Percentiles rank a stretch among this genome's conserved stretches.
Evolutionary conservation across 2,888 invertebrate genomes (phyloP).

Genomic region (Microdon myrmicae): DNA sequence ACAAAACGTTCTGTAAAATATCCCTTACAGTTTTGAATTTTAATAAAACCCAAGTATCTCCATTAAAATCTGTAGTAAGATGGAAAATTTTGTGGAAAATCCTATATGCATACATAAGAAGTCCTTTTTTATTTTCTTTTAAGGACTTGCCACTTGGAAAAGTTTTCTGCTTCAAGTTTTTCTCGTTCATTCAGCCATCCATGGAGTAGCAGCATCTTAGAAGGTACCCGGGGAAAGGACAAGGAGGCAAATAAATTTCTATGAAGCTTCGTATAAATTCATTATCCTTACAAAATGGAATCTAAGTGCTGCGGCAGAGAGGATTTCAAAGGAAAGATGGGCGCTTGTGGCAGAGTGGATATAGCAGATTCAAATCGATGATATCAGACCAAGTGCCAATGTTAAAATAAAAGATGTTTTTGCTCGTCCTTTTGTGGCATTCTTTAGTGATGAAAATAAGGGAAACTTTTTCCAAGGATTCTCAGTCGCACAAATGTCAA

Average conservation of each 20-base stretch:
- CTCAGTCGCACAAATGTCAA: slow-evolving; percentile 1
- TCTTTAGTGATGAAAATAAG: slow-evolving; percentile 19
- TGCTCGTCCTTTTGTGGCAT: slow-evolving; percentile 4
- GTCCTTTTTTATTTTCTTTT: no score
- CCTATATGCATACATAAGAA: no score
- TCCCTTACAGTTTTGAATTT: slow-evolving; percentile 48
- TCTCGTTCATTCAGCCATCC: slow-evolving; percentile 22
- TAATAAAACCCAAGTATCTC: slow-evolving; percentile 51
- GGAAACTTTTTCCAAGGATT: slow-evolving; percentile 25
- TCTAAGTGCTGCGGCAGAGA: slow-evolving; percentile 30
- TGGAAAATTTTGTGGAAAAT: slow-evolving; percentile 49
- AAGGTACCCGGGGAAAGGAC: background rate
- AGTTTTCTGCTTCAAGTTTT: slow-evolving; percentile 40
- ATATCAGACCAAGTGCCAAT: slow-evolving; percentile 44
- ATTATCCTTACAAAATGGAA: slow-evolving; percentile 49
- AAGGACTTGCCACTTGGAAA: slow-evolving; percentile 43
- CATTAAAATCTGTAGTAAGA: slow-evolving; percentile 48
- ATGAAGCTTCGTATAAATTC: slow-evolving; percentile 48
- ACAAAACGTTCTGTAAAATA: no score
- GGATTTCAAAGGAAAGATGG: slow-evolving; percentile 15
- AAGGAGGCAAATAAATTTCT: slow-evolving; percentile 29
- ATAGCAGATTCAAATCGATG: slow-evolving; percentile 35
- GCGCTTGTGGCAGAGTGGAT: no score
- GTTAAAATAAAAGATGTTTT: slow-evolving; percentile 37
- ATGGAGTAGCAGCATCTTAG: background rate